These are phyloP conservation scores for Lydus trimaculatus DNA, from an alignment of 2,888 invertebrate genomes.

Conservation along the genomic window DNA sequence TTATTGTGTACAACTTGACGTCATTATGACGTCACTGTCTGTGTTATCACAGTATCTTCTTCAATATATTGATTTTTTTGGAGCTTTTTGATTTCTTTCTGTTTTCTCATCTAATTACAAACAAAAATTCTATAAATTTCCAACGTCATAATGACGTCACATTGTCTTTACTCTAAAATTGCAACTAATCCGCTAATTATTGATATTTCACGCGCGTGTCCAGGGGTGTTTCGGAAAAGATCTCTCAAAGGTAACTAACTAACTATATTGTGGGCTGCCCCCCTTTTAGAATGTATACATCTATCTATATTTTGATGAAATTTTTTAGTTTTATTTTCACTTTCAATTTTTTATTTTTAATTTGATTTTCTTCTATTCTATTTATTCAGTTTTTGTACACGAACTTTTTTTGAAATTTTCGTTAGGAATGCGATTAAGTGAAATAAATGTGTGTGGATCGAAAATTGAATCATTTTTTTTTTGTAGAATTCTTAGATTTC, in stretches of 20 bases:
- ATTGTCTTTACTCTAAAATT: constrained; percentile 18
- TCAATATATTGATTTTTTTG: constrained; percentile 21
- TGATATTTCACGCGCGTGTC: constrained; percentile 67
- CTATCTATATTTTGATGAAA: constrained; percentile 51
- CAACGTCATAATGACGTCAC: constrained; percentile 34
- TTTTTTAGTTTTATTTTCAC: constrained; percentile 45
- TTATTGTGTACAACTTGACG: constrained; percentile 49
- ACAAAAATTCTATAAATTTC: constrained; percentile 16
- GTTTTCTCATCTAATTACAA: constrained; percentile 10
- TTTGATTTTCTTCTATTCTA: constrained; percentile 17
- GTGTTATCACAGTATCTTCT: constrained; percentile 12
- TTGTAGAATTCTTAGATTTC: neutral
- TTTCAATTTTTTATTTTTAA: constrained; percentile 34
- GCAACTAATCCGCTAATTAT: constrained; percentile 59
- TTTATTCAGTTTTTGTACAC: neutral
- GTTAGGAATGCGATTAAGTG: constrained; percentile 37
- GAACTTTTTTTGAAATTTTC: constrained; percentile 23
- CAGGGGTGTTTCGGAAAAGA: constrained; percentile 96
- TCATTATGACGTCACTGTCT: constrained; percentile 47
- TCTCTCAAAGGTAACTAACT: constrained; percentile 96
- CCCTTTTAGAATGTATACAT: constrained; percentile 60
- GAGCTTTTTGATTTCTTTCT: constrained; percentile 34
- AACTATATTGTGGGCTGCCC: constrained; percentile 64
- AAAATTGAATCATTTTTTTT: neutral
- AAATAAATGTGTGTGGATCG: constrained; percentile 52